Evolutionary conservation across 2,888 invertebrate species (phyloP).

Genomic region (Drosophila nr. medialis): DNA sequence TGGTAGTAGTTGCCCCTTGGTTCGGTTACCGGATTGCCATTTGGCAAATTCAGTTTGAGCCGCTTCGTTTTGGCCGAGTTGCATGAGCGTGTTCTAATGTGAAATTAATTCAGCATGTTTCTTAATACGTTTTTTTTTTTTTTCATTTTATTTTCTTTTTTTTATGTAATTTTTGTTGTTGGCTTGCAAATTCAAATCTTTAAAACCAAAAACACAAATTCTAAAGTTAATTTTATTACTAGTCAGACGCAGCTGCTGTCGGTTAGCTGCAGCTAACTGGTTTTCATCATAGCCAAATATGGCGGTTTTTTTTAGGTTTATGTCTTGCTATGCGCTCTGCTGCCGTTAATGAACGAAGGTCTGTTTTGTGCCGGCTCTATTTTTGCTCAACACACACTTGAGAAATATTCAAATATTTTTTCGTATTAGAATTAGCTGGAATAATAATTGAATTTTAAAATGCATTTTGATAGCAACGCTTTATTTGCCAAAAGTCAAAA

Average conservation of each 20-base stretch:
- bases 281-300: constrained; percentile 65
- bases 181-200: constrained; percentile 47
- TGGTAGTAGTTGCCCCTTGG: constrained; percentile 13
- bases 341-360: constrained; percentile 76
- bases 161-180: constrained; percentile 35
- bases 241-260: constrained; percentile 56
- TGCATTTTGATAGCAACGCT: neutral
- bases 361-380: constrained; percentile 57
- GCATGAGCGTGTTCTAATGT: constrained; percentile 80
- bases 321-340: constrained; percentile 65
- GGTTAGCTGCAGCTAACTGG: constrained; percentile 67
- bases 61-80: constrained; percentile 72
- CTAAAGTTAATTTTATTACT: constrained; percentile 67
- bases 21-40: constrained; percentile 50
- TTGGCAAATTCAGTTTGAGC: constrained; percentile 31
- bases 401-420: neutral
- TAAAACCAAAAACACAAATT: constrained; percentile 51
- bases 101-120: constrained; percentile 74
- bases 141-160: constrained; percentile 30
- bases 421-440: neutral
- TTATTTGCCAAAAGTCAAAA: neutral
- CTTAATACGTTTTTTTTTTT: constrained; percentile 31
- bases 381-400: constrained; percentile 1
- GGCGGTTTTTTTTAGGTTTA: constrained; percentile 62
- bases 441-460: neutral